Conservation (phyloP, 2,888 invertebrate genomes). For the Helicoverpa assulta region DNA sequence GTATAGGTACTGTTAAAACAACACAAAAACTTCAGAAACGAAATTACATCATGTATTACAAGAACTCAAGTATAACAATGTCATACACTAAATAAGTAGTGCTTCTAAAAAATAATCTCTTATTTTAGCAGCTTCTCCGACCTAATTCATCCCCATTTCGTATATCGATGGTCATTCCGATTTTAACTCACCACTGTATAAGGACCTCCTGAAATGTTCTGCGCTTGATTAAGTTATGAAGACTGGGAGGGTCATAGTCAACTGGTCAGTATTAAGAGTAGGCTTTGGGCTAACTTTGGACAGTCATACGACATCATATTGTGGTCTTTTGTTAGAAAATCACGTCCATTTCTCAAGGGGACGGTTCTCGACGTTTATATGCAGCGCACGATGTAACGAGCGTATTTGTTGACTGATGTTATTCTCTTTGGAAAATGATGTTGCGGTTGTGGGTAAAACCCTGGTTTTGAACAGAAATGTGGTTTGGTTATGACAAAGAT, state of each 20-base stretch:
- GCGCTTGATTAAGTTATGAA: slow-evolving; percentile 25
- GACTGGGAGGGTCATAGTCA: slow-evolving; percentile 52
- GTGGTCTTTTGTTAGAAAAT: slow-evolving; percentile 71
- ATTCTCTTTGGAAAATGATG: slow-evolving; percentile 25
- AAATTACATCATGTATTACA: not conserved
- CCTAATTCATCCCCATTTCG: slow-evolving; percentile 67
- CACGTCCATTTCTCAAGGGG: slow-evolving; percentile 65
- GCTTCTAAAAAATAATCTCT: slow-evolving; percentile 20
- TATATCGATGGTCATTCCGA: slow-evolving; percentile 65
- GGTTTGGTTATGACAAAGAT: no score
- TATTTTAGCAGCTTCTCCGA: slow-evolving; percentile 35
- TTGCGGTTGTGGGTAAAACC: slow-evolving; percentile 6
- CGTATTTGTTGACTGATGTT: slow-evolving; percentile 37
- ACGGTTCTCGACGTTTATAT: slow-evolving; percentile 40
- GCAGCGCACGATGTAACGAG: slow-evolving; percentile 43
- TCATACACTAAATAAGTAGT: slow-evolving; percentile 19
- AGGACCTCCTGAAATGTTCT: slow-evolving; percentile 6
- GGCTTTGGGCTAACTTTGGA: slow-evolving; percentile 59
- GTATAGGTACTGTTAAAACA: no score
- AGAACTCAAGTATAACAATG: not conserved
- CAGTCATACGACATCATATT: slow-evolving; percentile 69
- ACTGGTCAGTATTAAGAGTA: slow-evolving; percentile 60
- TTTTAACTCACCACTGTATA: slow-evolving; percentile 38
- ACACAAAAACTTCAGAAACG: no score
- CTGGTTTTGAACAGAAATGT: no score